Evolutionary conservation across 2,797 vertebrate species (phyloP).

Genomic region (Acanthis flammea): DNA sequence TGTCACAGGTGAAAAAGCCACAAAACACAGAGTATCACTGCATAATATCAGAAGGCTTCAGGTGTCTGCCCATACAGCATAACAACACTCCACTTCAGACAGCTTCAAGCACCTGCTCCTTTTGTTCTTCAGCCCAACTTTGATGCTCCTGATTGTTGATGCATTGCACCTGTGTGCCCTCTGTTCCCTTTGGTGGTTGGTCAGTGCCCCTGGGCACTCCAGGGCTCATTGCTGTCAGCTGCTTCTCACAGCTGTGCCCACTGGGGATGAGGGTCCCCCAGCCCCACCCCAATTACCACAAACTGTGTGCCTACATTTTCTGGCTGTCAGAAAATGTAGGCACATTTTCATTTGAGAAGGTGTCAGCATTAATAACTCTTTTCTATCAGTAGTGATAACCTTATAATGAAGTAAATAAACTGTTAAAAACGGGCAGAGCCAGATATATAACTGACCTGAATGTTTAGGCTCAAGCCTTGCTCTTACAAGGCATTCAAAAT

Average conservation of each 20-base stretch:
- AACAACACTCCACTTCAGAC: accelerated
- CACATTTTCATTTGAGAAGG: not conserved
- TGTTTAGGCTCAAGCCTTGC: not conserved
- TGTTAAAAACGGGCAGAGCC: not conserved
- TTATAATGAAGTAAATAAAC: not conserved
- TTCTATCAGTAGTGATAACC: not conserved
- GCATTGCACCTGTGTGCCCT: not conserved
- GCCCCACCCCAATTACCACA: not conserved
- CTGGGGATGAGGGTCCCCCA: not conserved
- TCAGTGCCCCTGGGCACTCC: not conserved
- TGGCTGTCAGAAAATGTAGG: too few relatives aligned
- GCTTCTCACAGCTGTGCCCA: not conserved
- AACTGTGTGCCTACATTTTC: not conserved
- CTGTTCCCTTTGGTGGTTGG: not conserved
- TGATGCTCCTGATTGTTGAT: not conserved
- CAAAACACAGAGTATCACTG: too few relatives aligned
- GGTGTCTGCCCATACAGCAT: not conserved
- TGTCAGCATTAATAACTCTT: not conserved
- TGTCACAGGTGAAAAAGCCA: not conserved
- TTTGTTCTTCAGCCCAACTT: not conserved
- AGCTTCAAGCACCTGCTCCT: not conserved
- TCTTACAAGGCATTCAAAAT: not conserved
- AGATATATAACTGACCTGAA: not conserved
- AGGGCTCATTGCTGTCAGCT: not conserved
- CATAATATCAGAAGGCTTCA: not conserved